Evolutionary conservation across 1,140 invertebrate genomes (phyloP), one percentile per base, ranked within the genome.

Genomic region (Acromyrmex charruanus): DNA sequence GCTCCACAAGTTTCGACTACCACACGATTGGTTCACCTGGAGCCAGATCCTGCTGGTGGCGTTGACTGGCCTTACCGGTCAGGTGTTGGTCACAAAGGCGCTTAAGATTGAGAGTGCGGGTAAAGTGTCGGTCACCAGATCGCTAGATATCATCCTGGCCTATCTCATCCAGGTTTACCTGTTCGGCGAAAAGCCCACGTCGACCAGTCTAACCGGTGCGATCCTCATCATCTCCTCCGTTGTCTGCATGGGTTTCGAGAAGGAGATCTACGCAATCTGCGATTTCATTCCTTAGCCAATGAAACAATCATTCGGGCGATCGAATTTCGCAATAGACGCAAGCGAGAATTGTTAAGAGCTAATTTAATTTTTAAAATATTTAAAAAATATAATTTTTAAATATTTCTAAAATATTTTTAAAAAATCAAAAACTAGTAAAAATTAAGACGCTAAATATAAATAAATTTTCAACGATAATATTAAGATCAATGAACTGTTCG

Each of bases 21-120:
- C 95, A 4, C 87, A 59, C 3, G 94, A 94, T 49, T 93, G 91
- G 91, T 87, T 90, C 14, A 93, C 95, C 10, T 96, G 95, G 95
- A 69, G 91, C 14, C 86, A 95, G 59, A 94, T 95, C 31, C 14
- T 92, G 6, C 51, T 91, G 16, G 87, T 95, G 1, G 94, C 94
- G 7, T 35, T 93, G 0, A 95, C 95, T 35, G 96, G 96, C 28
- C 89, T 96, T 0, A 91, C 89, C 31, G 96, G 96, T 5, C 96
- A 96, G 90, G 91, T 96, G 39, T 82, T 96, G 4, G 95, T 96
- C 0, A 95, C 95, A 9, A 95, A 95, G 59, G 95, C 96, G 6
- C 90, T 96, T 31, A 93, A 95, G 82, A 94, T 96, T 61, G 96
- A 96, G 92, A 94, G 95, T 2, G 96, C 96, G n/a, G 95, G 95